Conservation (phyloP, 2,888 invertebrate genomes). For the Heterodera filipjevi region DNA sequence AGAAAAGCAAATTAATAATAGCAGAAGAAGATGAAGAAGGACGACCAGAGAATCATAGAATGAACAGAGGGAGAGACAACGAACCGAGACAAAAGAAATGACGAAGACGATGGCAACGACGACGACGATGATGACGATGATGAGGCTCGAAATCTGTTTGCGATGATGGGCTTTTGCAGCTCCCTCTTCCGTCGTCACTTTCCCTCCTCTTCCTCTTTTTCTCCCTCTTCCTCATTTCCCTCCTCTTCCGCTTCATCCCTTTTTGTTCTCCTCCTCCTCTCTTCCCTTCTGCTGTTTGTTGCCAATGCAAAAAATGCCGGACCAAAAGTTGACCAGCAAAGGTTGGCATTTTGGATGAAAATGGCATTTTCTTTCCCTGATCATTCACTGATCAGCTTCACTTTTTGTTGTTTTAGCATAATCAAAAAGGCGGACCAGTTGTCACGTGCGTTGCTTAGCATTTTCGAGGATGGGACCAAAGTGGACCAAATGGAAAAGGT, state of each 20-base stretch:
- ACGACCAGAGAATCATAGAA: background rate
- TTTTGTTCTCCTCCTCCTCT: background rate
- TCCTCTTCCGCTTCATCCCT: background rate
- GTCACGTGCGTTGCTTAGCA: conserved; percentile 32
- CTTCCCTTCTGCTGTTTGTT: background rate
- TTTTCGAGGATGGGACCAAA: conserved; percentile 35
- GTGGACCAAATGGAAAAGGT: conserved; percentile 17
- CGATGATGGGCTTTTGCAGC: too few species aligned
- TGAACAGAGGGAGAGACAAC: background rate
- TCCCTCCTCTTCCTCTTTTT: background rate
- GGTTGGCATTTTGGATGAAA: background rate
- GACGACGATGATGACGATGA: background rate
- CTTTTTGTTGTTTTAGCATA: conserved; percentile 21
- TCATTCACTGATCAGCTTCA: background rate
- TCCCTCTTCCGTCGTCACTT: background rate
- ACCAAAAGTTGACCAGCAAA: background rate
- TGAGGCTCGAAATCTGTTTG: background rate
- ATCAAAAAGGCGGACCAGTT: conserved; percentile 34
- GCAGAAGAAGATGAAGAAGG: background rate
- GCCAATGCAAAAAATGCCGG: background rate
- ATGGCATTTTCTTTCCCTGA: background rate
- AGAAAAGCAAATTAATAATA: background rate
- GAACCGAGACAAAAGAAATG: background rate
- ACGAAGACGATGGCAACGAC: too few species aligned
- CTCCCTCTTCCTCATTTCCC: background rate